phyloP scores from a whole-genome alignment of 2,113 vertebrate species.

The Benitochromis conjunctus region DNA sequence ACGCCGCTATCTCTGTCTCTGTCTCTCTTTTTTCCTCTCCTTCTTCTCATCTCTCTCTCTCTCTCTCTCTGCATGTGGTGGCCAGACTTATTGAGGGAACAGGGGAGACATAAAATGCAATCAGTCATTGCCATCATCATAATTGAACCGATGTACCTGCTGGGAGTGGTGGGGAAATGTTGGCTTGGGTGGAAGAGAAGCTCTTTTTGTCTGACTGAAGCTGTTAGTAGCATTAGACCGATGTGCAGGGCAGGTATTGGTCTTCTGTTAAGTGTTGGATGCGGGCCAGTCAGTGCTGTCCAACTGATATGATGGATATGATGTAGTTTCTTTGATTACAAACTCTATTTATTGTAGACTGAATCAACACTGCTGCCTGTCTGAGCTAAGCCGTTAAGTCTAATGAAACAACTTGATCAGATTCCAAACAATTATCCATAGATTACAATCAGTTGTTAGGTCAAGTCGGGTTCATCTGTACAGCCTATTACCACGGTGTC shows the following conservation, averaged over 20 bases:
- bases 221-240: conserved; percentile 32
- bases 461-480: background rate
- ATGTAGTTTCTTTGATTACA: conserved; percentile 29
- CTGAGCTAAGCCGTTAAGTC: background rate
- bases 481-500: background rate
- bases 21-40: background rate
- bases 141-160: conserved; percentile 70
- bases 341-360: conserved; percentile 10
- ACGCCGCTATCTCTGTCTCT: conserved; percentile 30
- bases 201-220: conserved; percentile 51
- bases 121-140: conserved; percentile 70
- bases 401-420: conserved; percentile 5
- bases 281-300: conserved; percentile 16
- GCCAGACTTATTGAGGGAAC: conserved; percentile 55
- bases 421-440: conserved; percentile 13
- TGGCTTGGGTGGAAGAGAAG: conserved; percentile 31
- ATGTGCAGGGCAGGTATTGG: conserved; percentile 15
- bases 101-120: conserved; percentile 66
- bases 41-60: background rate
- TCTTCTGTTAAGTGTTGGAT: conserved; percentile 31
- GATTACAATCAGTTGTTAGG: background rate
- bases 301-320: conserved; percentile 13
- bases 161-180: conserved; percentile 52
- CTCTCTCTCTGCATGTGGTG: conserved; percentile 39
- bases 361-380: conserved; percentile 12